Evolutionary conservation across 2,113 vertebrate species (phyloP).

Genomic region (Oreochromis aureus): DNA sequence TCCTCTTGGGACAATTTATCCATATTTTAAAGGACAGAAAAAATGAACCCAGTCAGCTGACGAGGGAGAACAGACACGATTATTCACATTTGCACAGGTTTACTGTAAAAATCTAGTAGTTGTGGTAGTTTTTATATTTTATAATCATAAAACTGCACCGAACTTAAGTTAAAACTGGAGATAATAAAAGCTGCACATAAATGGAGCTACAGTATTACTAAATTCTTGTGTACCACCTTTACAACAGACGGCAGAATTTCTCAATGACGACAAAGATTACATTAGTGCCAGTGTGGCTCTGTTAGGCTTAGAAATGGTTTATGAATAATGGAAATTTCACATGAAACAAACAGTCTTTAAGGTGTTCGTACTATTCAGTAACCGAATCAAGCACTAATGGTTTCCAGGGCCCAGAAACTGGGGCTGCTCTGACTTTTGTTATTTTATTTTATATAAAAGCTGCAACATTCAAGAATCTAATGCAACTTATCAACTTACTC

Average conservation of each 20-base stretch:
- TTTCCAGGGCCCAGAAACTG: neutral
- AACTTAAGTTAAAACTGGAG: neutral
- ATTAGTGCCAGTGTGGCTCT: neutral
- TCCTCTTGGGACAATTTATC: slow-evolving; percentile 86
- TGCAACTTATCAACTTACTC: neutral
- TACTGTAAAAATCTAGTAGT: neutral
- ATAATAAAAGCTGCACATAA: neutral
- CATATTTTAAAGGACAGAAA: slow-evolving; percentile 57
- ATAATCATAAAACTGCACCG: neutral
- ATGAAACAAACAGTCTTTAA: neutral
- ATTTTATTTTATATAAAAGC: neutral
- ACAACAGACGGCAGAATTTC: neutral
- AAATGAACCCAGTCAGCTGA: neutral
- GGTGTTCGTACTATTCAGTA: neutral
- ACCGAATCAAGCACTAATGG: neutral
- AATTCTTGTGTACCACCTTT: neutral
- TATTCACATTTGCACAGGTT: neutral
- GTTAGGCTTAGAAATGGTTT: neutral
- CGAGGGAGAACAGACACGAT: neutral
- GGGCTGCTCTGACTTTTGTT: neutral
- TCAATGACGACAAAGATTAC: neutral
- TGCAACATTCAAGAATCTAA: neutral
- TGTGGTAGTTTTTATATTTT: neutral
- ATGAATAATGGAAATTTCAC: neutral
- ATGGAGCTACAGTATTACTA: neutral